Evolutionary conservation across 2,888 invertebrate genomes (phyloP).

Genomic region (Cosmopolites sordidus): DNA sequence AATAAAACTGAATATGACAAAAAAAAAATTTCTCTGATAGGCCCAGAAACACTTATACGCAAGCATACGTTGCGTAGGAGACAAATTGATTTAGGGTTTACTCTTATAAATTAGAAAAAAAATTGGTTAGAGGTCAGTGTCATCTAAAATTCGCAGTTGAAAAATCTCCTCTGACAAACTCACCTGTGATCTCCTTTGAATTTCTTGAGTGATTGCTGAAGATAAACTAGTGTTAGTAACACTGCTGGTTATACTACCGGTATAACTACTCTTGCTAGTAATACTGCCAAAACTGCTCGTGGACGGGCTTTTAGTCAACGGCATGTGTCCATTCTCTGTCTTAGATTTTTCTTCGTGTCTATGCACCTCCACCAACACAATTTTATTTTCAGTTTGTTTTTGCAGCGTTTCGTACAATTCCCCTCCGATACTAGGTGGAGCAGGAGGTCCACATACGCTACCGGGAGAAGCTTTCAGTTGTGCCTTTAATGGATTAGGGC

Average conservation of each 20-base stretch:
- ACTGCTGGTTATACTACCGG: conserved; percentile 40
- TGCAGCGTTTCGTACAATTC: conserved; percentile 28
- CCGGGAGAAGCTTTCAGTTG: background rate
- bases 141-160: too few species aligned
- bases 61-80: too few species aligned
- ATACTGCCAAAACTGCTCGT: conserved; percentile 44
- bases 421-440: background rate
- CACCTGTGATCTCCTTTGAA: conserved; percentile 65
- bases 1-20: too few species aligned
- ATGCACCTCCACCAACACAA: conserved; percentile 75
- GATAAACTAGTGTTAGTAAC: conserved; percentile 54
- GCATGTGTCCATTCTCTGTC: conserved; percentile 20
- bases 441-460: background rate
- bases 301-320: conserved; percentile 45
- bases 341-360: conserved; percentile 47
- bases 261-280: conserved; percentile 43
- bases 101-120: too few species aligned
- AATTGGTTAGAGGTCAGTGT: too few species aligned
- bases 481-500: background rate
- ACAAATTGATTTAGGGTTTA: too few species aligned
- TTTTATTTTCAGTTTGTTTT: conserved; percentile 56
- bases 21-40: too few species aligned
- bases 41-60: too few species aligned
- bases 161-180: too few species aligned
- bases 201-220: conserved; percentile 67